A percentile compares a stretch with the other conserved stretches of the same genome.
Conservation (phyloP, 2,888 invertebrate genomes). For the Chaetogeoica ovagalla region DNA sequence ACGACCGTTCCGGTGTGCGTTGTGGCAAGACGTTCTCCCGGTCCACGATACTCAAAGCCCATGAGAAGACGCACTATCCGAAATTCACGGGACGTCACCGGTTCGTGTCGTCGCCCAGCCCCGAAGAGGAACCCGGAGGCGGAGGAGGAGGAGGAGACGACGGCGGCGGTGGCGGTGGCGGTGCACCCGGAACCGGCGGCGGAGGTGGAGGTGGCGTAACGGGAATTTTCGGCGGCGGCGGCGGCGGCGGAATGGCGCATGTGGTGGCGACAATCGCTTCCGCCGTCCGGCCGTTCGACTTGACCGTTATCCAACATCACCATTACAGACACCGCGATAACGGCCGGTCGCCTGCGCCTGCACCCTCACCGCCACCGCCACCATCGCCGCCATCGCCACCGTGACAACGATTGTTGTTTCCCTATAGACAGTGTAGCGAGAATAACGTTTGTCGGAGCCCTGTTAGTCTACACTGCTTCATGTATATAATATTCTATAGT, state of each 20-base stretch:
- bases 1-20: slow-evolving; percentile 82
- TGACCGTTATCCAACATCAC: slow-evolving; percentile 50
- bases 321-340: slow-evolving; percentile 41
- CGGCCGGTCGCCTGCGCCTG: too few species aligned
- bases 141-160: slow-evolving; percentile 73
- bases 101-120: slow-evolving; percentile 77
- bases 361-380: neutral
- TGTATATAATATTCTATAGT: neutral
- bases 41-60: slow-evolving; percentile 87
- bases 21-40: slow-evolving; percentile 90
- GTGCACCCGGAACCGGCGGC: slow-evolving; percentile 65
- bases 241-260: slow-evolving; percentile 16
- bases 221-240: neutral
- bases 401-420: slow-evolving; percentile 40
- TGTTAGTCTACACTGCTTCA: neutral
- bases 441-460: neutral
- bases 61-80: slow-evolving; percentile 90
- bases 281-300: slow-evolving; percentile 51
- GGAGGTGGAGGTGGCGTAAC: neutral
- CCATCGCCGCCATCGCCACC: slow-evolving; percentile 52
- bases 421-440: slow-evolving; percentile 28
- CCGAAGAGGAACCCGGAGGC: slow-evolving; percentile 56
- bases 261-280: slow-evolving; percentile 26
- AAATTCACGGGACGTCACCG: slow-evolving; percentile 77
- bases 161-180: slow-evolving; percentile 66